Conservation (phyloP, 1,140 invertebrate species). For the Lerema accius region DNA sequence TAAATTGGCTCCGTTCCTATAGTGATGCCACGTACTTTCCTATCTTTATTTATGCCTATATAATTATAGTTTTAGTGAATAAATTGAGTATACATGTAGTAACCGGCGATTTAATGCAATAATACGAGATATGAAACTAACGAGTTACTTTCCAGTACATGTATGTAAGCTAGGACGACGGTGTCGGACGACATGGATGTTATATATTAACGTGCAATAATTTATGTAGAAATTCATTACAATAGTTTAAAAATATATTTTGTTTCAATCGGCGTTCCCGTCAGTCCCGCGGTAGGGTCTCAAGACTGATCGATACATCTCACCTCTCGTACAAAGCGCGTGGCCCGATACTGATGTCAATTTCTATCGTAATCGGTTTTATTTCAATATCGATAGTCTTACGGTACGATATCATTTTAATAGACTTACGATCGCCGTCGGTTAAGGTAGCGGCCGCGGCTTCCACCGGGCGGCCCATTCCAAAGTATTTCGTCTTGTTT, state of each 20-base stretch:
- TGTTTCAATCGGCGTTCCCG: slow-evolving; percentile 56
- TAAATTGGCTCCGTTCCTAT: slow-evolving; percentile 73
- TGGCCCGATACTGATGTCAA: slow-evolving; percentile 63
- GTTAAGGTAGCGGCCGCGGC: slow-evolving; percentile 19
- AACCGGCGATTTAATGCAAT: slow-evolving; percentile 48
- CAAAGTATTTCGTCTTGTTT: slow-evolving; percentile 12
- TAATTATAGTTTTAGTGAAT: slow-evolving; percentile 51
- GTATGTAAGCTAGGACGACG: slow-evolving; percentile 46
- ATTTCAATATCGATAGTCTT: slow-evolving; percentile 43
- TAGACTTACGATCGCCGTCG: slow-evolving; percentile 31
- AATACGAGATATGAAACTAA: slow-evolving; percentile 44
- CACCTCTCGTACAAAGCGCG: slow-evolving; percentile 59
- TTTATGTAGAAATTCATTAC: slow-evolving; percentile 69
- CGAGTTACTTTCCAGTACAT: slow-evolving; percentile 45
- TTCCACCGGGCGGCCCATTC: slow-evolving; percentile 15
- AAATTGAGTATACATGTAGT: slow-evolving; percentile 37
- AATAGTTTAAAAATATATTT: slow-evolving; percentile 61
- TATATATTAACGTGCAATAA: slow-evolving; percentile 72
- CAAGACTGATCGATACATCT: slow-evolving; percentile 75
- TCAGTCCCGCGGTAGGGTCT: slow-evolving; percentile 53
- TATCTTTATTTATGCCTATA: slow-evolving; percentile 75
- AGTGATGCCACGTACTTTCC: slow-evolving; percentile 68
- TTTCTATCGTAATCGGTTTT: slow-evolving; percentile 55
- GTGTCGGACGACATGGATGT: slow-evolving; percentile 52
- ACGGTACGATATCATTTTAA: slow-evolving; percentile 47